Evolutionary conservation across 2,113 vertebrate genomes (phyloP).

Genomic region (Hucho hucho): DNA sequence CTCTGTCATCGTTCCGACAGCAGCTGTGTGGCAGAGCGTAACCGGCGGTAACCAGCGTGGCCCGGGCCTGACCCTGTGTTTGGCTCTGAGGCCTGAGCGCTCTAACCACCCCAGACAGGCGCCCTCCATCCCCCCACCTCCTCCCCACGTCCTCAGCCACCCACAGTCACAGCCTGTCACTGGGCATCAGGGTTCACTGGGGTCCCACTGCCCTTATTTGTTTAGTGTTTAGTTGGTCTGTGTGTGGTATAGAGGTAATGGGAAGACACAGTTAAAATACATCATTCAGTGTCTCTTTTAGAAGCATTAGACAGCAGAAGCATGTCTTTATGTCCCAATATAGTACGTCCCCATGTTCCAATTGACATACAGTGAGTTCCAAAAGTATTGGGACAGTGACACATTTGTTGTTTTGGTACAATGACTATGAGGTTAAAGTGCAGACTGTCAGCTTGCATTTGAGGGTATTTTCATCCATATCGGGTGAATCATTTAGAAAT

Average conservation of each 20-base stretch:
- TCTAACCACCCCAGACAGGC: slow-evolving; percentile 69
- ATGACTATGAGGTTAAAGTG: too few relatives aligned
- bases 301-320: not conserved
- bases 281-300: slow-evolving; percentile 13
- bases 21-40: slow-evolving; percentile 38
- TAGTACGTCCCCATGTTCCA: not conserved
- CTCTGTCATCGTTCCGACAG: slow-evolving; percentile 62
- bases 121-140: slow-evolving; percentile 44
- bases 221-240: slow-evolving; percentile 48
- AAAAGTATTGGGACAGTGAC: too few relatives aligned
- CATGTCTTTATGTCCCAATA: not conserved
- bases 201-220: slow-evolving; percentile 44
- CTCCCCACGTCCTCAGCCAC: slow-evolving; percentile 60
- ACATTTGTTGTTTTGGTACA: too few relatives aligned
- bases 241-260: slow-evolving; percentile 27
- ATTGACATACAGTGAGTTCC: not conserved
- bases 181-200: slow-evolving; percentile 54
- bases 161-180: slow-evolving; percentile 66
- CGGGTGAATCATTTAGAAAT: too few relatives aligned
- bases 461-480: too few relatives aligned
- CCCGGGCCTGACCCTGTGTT: slow-evolving; percentile 63
- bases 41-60: slow-evolving; percentile 42
- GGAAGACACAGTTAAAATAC: slow-evolving; percentile 4
- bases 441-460: too few relatives aligned
- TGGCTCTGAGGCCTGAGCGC: slow-evolving; percentile 58